Base-by-base conservation (phyloP, 2,113 vertebrate genomes). In the Notothenia coriiceps region DNA sequence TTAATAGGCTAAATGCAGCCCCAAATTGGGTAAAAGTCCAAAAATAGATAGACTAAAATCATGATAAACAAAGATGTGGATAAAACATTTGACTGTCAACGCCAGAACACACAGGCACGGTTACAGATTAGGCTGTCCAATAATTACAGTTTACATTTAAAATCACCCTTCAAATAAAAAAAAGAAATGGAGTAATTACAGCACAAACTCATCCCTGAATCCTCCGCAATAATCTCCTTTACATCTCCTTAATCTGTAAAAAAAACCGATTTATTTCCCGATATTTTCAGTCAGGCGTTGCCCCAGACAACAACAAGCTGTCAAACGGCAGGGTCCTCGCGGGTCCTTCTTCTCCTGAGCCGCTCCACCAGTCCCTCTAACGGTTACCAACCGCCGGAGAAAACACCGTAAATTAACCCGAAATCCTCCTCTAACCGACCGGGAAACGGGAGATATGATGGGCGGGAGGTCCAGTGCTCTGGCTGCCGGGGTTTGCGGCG, bases 401-500 rank as follows among this genome's bases (percentile, higher is more conserved):
- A 25, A 78, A 76, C 13, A 3, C 46, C 10, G 6, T 2, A 14
- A 56, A 75, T 29, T 43, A 14, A 54, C 13, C 17, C 10, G 6
- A 43, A 62, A 72, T 22, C 22, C 5, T 67, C 51, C 11, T 4
- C 1, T 1, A 18, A 17, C 17, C 5, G 29, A 71, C 4, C 49
- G 69, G 68, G 15, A n/a, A 7, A 49, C 15, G 33, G 49, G 29
- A 60, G 75, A 4, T 0, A 96, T 95, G 92, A 97, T 98, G 95
- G 96, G 96, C 85, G 95, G 96, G 0, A 96, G 85, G 84, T 96
- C 94, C 69, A 95, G 97, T 78, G 96, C 96, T 66, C 95, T 99
- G 61, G 97, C 97, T 33, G 98, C 97, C 8, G 98, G 97, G 0
- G 93, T 99, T 0, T 98, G 97, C 88, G 98, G 97, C 2, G 97